phyloP scores from a whole-genome alignment of 2,888 invertebrate species.

The Apodemia hepburni region DNA sequence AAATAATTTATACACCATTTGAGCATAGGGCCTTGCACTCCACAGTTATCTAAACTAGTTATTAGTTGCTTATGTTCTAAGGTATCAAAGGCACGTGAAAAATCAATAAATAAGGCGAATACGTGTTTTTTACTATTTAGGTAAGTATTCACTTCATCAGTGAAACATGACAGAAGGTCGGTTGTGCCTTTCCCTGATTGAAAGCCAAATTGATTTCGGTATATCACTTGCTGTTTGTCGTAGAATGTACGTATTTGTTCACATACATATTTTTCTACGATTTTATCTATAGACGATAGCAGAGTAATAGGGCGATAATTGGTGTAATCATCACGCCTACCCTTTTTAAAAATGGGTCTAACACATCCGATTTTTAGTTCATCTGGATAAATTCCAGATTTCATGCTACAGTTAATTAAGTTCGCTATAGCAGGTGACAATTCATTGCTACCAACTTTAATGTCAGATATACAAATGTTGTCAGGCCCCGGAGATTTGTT shows the following conservation, averaged over 20 bases:
- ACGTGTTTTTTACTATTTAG: neutral
- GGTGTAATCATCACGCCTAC: too few relatives aligned
- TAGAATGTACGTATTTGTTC: too few relatives aligned
- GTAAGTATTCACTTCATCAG: too few relatives aligned
- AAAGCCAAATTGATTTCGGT: too few relatives aligned
- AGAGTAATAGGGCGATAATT: neutral
- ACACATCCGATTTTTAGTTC: neutral
- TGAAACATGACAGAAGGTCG: neutral
- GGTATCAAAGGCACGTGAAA: neutral
- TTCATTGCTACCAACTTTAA: neutral
- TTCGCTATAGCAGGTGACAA: neutral
- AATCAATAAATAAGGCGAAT: neutral
- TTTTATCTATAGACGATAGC: neutral
- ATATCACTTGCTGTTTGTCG: too few relatives aligned
- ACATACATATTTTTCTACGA: neutral
- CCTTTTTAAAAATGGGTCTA: neutral
- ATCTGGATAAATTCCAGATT: neutral
- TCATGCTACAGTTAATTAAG: neutral
- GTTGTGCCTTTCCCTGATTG: too few relatives aligned
- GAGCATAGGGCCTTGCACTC: constrained; percentile 26
- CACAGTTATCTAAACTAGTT: constrained; percentile 23
- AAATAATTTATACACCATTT: constrained; percentile 27
- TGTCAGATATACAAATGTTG: neutral
- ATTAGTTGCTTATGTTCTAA: constrained; percentile 22
- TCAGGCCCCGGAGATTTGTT: neutral